Evolutionary conservation across 2,797 vertebrate genomes (phyloP).

Genomic region (Crocidura indochinensis): DNA sequence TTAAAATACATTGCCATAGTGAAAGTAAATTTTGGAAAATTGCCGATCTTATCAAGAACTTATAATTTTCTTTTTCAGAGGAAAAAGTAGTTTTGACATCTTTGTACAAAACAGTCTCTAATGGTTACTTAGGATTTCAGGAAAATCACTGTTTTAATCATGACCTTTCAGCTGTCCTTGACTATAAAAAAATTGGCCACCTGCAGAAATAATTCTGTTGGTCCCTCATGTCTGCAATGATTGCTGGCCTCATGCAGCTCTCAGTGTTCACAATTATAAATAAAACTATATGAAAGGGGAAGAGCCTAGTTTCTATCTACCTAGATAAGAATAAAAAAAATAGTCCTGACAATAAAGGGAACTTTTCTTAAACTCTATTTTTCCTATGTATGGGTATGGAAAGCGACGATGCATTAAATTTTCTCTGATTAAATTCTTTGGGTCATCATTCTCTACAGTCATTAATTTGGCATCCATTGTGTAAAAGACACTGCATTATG

Average conservation of each 20-base stretch:
- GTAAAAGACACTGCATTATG: conserved; percentile 73
- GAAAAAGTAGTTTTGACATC: conserved; percentile 92
- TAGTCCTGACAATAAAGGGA: conserved; percentile 78
- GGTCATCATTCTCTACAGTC: conserved; percentile 70
- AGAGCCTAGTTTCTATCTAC: conserved; percentile 85
- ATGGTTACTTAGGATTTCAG: conserved; percentile 90
- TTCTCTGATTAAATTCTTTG: conserved; percentile 80
- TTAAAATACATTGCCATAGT: conserved; percentile 91
- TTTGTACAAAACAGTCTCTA: conserved; percentile 91
- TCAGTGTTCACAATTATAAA: conserved; percentile 89
- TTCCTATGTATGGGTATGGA: conserved; percentile 71
- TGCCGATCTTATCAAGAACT: conserved; percentile 89
- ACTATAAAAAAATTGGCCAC: conserved; percentile 91
- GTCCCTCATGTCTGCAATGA: conserved; percentile 87
- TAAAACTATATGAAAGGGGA: conserved; percentile 88
- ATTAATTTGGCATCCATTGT: conserved; percentile 81
- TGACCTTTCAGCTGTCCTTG: conserved; percentile 92
- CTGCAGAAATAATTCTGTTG: conserved; percentile 91
- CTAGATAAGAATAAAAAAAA: conserved; percentile 81
- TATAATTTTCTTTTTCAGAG: conserved; percentile 90
- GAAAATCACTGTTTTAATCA: conserved; percentile 92
- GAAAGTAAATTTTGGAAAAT: conserved; percentile 88
- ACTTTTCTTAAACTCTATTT: conserved; percentile 77
- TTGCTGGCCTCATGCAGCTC: conserved; percentile 90
- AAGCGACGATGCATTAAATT: conserved; percentile 75